Evolutionary conservation across 2,113 vertebrate genomes (phyloP).

Genomic region (Podarcis cretensis): DNA sequence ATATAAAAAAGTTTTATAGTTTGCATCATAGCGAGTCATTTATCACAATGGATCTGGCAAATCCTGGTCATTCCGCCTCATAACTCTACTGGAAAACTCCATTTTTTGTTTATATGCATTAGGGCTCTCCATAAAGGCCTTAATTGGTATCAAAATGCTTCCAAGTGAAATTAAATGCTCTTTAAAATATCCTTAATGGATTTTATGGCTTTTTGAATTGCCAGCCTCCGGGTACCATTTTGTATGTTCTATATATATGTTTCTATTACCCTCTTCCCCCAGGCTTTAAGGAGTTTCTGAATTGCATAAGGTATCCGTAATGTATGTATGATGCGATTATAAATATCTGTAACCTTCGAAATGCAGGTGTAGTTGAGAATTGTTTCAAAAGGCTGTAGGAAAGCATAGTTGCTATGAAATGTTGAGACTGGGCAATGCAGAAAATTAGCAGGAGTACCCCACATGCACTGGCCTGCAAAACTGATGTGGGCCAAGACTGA

Average conservation of each 20-base stretch:
- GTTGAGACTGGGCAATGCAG: not conserved
- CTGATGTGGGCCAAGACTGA: not conserved
- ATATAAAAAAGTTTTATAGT: constrained; percentile 51
- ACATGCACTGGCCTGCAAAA: not conserved
- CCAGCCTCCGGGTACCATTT: not conserved
- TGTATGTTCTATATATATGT: not conserved
- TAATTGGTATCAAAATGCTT: not conserved
- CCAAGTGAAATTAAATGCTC: not conserved
- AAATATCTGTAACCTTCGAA: not conserved
- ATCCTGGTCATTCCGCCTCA: not conserved
- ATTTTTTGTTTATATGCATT: not conserved
- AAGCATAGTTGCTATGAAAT: not conserved
- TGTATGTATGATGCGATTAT: not conserved
- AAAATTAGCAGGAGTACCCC: not conserved
- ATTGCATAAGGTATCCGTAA: not conserved
- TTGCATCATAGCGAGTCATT: constrained; percentile 50
- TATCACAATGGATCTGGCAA: constrained; percentile 45
- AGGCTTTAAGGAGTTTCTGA: not conserved
- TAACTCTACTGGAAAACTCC: not conserved
- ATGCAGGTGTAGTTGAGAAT: not conserved
- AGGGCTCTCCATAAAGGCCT: not conserved
- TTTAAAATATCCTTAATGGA: not conserved
- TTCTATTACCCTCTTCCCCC: not conserved
- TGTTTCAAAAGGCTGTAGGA: not conserved
- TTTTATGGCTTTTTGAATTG: not conserved